Conservation (phyloP, 1,140 invertebrate species). For the Pseudobourletiella spinata region DNA sequence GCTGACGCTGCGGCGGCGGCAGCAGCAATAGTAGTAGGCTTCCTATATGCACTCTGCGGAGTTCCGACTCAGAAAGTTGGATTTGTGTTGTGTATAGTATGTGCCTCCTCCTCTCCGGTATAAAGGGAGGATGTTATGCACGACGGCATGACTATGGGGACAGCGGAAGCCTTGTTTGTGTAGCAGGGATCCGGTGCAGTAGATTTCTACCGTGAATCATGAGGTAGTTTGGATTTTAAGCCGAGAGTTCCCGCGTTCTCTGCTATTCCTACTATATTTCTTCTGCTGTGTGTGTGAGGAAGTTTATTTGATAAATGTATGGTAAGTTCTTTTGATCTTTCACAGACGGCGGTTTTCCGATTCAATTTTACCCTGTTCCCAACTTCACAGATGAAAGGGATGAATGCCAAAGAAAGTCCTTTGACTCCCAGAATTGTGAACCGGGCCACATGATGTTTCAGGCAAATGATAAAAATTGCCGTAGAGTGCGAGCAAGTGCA, state of each 20-base stretch:
- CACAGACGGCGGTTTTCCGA: constrained; percentile 7
- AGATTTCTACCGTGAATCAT: too few relatives aligned
- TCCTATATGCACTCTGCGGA: too few relatives aligned
- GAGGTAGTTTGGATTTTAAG: not conserved
- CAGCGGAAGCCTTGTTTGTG: too few relatives aligned
- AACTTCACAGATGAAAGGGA: constrained; percentile 6
- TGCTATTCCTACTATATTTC: not conserved
- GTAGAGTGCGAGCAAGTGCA: too few relatives aligned
- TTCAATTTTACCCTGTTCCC: constrained; percentile 2
- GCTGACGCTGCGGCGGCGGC: too few relatives aligned
- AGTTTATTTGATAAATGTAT: constrained; percentile 9
- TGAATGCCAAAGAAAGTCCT: not conserved
- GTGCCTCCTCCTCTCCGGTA: too few relatives aligned
- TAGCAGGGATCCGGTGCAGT: too few relatives aligned
- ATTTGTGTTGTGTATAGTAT: too few relatives aligned
- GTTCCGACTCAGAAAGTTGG: too few relatives aligned
- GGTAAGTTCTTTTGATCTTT: constrained; percentile 8
- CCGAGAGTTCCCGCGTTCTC: not conserved
- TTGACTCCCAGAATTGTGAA: not conserved
- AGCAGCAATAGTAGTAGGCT: too few relatives aligned
- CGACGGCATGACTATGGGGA: too few relatives aligned
- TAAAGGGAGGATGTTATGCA: too few relatives aligned
- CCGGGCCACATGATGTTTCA: constrained; percentile 2
- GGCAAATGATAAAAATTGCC: constrained; percentile 2
- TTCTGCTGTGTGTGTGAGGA: not conserved